A percentile compares a stretch with the other conserved stretches of the same genome.
These are phyloP conservation scores for Lathronympha strigana DNA, from an alignment of 2,888 invertebrate genomes.

Conservation along the genomic window DNA sequence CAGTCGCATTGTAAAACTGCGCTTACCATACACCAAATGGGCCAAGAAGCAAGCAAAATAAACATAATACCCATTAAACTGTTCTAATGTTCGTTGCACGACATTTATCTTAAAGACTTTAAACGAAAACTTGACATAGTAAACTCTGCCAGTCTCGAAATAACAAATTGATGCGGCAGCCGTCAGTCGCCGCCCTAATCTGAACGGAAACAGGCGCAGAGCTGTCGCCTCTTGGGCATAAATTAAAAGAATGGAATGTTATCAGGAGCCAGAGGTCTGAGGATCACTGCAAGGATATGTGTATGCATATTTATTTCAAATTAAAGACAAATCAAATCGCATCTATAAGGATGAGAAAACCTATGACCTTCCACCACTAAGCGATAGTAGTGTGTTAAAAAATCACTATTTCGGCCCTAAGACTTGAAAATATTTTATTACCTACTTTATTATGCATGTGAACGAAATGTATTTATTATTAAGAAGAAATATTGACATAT, in stretches of 20 bases:
- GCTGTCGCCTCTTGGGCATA: conserved; percentile 33
- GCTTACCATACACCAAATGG: neutral
- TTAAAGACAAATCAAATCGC: neutral
- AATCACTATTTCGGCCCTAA: too few species aligned
- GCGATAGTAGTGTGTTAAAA: too few species aligned
- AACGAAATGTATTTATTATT: too few species aligned
- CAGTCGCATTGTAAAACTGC: neutral
- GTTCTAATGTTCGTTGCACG: conserved; percentile 10
- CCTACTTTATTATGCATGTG: too few species aligned
- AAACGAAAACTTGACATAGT: conserved; percentile 30
- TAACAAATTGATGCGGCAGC: conserved; percentile 30
- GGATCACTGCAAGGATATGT: neutral
- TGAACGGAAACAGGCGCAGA: conserved; percentile 32
- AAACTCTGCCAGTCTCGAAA: conserved; percentile 31
- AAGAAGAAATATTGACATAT: too few species aligned
- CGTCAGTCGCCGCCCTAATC: conserved; percentile 37
- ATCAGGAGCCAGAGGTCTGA: conserved; percentile 2
- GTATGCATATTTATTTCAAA: neutral
- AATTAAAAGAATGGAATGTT: conserved; percentile 39
- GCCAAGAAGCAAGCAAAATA: neutral
- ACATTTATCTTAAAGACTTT: conserved; percentile 26
- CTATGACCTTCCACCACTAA: neutral
- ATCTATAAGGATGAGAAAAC: neutral
- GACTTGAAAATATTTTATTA: too few species aligned
- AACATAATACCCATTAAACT: neutral